These are phyloP conservation scores for Drosophila oshimai DNA, from an alignment of 1,140 invertebrate genomes.

Conservation along the genomic window DNA sequence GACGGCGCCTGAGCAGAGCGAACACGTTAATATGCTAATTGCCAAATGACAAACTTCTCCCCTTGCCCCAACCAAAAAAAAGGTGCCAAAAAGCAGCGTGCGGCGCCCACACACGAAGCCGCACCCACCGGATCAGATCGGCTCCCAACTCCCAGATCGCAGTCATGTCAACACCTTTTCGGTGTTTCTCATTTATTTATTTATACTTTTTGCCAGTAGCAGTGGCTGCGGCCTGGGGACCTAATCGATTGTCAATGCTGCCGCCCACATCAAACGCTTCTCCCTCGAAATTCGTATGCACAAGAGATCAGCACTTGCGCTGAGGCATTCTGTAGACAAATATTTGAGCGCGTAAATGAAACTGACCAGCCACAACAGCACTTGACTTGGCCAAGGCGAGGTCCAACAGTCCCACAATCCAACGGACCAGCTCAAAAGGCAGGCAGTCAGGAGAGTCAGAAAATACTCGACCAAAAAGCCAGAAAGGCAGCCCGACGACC, in stretches of 20 bases:
- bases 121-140: slow-evolving; percentile 16
- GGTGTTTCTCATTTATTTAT: slow-evolving; percentile 40
- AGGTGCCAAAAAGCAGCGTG: slow-evolving; percentile 63
- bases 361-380: slow-evolving; percentile 76
- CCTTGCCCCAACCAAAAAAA: slow-evolving; percentile 1
- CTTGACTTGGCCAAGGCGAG: slow-evolving; percentile 53
- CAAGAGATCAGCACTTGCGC: slow-evolving; percentile 77
- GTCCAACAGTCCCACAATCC: too few relatives aligned
- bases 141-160: slow-evolving; percentile 26
- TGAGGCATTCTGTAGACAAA: slow-evolving; percentile 76
- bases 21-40: slow-evolving; percentile 65
- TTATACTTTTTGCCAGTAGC: slow-evolving; percentile 36
- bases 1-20: slow-evolving; percentile 15
- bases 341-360: slow-evolving; percentile 79
- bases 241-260: slow-evolving; percentile 78
- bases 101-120: slow-evolving; percentile 54
- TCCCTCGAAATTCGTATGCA: slow-evolving; percentile 44
- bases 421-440: slow-evolving; percentile 5
- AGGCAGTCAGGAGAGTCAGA: not conserved
- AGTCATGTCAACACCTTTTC: slow-evolving; percentile 64
- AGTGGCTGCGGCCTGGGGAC: slow-evolving; percentile 21
- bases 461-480: slow-evolving; percentile 16
- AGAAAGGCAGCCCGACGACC: slow-evolving; percentile 23
- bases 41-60: slow-evolving; percentile 51
- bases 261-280: slow-evolving; percentile 73